Percentiles rank a stretch among this genome's conserved stretches.
Evolutionary conservation across 2,113 vertebrate genomes (phyloP).

Genomic region (Eurypyga helias): DNA sequence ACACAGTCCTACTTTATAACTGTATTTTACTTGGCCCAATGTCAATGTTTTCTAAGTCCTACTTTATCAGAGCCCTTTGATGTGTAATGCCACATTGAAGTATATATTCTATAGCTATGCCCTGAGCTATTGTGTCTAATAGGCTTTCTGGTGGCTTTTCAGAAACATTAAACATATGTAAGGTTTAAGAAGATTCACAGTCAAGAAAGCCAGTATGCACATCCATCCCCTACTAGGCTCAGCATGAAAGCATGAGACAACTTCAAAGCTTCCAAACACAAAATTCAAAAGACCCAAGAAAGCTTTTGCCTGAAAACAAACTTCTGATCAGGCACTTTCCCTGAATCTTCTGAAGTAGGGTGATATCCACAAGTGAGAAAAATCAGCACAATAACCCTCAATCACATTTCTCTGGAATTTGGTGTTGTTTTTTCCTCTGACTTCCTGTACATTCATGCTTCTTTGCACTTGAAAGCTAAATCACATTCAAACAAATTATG

Average conservation of each 20-base stretch:
- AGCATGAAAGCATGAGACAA: neutral
- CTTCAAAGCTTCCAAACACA: conserved; percentile 12
- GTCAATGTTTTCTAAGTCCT: conserved; percentile 15
- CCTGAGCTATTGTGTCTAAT: conserved; percentile 34
- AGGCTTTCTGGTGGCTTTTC: conserved; percentile 24
- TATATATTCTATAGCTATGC: neutral
- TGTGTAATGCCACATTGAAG: neutral
- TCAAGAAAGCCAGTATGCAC: neutral
- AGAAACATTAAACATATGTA: neutral
- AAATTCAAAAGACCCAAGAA: neutral
- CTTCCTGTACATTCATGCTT: neutral
- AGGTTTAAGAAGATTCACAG: conserved; percentile 15
- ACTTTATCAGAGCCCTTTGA: conserved; percentile 19
- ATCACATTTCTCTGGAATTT: neutral
- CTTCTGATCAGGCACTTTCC: neutral
- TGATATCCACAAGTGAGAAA: neutral
- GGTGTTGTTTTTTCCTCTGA: neutral
- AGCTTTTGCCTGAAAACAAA: neutral
- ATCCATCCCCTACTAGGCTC: neutral
- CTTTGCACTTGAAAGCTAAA: neutral
- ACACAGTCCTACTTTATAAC: neutral
- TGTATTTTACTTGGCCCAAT: neutral
- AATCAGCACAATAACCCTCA: neutral
- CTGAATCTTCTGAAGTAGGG: neutral
- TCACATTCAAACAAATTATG: neutral